A percentile compares a stretch with the other conserved stretches of the same genome.
Evolutionary conservation across 2,888 invertebrate species (phyloP).

Genomic region (Mythimna albipuncta): DNA sequence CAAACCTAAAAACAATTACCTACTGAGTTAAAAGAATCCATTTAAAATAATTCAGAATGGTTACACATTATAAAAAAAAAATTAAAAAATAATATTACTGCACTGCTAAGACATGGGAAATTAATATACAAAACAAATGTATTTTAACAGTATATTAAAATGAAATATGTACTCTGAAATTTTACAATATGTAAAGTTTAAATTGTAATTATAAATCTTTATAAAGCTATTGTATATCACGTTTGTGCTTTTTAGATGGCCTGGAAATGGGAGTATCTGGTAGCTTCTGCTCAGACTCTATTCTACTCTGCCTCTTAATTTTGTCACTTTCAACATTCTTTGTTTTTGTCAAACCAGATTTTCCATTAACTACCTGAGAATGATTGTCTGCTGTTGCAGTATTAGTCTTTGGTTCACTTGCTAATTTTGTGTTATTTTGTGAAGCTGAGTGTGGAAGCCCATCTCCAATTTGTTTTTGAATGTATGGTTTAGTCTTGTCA

Average conservation of each 20-base stretch:
- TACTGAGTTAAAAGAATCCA: neutral
- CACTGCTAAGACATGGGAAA: constrained; percentile 25
- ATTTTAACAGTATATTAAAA: constrained; percentile 45
- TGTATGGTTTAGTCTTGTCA: constrained; percentile 83
- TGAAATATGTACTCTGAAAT: constrained; percentile 44
- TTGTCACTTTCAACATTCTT: constrained; percentile 73
- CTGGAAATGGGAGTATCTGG: constrained; percentile 68
- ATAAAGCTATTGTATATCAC: constrained; percentile 64
- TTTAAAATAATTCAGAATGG: neutral
- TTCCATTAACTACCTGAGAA: constrained; percentile 63
- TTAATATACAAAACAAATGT: constrained; percentile 23
- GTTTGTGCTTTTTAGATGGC: constrained; percentile 79
- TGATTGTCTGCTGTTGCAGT: constrained; percentile 39
- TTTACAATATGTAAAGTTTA: constrained; percentile 52
- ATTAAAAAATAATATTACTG: neutral
- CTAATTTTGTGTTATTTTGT: constrained; percentile 62
- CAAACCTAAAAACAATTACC: too few species aligned
- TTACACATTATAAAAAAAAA: neutral
- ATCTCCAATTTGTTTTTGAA: constrained; percentile 76
- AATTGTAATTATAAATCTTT: constrained; percentile 26
- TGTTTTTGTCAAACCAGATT: constrained; percentile 64
- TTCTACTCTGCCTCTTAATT: constrained; percentile 75
- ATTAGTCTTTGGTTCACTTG: constrained; percentile 58
- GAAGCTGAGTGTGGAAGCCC: constrained; percentile 66
- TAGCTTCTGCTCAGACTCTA: constrained; percentile 71